Evolutionary conservation across 2,888 invertebrate genomes (phyloP), one percentile per base, ranked within the genome.

Genomic region (Ellobium chinense): DNA sequence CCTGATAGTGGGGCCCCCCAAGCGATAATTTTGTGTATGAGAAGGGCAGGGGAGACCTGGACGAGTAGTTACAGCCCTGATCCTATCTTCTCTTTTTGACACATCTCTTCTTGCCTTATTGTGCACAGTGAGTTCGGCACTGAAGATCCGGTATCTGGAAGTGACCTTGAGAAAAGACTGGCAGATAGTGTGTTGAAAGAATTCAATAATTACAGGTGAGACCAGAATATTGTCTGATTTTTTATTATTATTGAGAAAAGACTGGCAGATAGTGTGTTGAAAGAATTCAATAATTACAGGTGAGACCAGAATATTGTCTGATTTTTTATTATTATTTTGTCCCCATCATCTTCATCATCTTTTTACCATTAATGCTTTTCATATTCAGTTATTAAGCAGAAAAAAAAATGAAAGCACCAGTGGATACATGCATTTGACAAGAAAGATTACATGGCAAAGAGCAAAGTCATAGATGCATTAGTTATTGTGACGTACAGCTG

Each of bases 91-190:
- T 60, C 9, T 60, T 60, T 60, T 60, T 60, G n/a, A 60, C n/a
- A n/a, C n/a, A n/a, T n/a, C n/a, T n/a, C n/a, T n/a, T n/a, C n/a
- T n/a, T n/a, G 21, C 18, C 31, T 5, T 63, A 29, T 36, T 46
- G 31, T n/a, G 7, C 46, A 3, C 69, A 77, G 77, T 29, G 60
- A 77, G 21, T 68, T 37, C 60, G 77, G 77, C 18, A n/a, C 9
- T 3, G 37, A 77, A 1, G 77, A 77, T n/a, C 69, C 77, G 14
- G 68, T 68, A 36, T 58, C 68, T 21, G 60, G 77, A 14, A 68
- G 68, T 60, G 58, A 56, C 2, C 24, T 31, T 2, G 77, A 77
- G 46, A 36, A 27, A 58, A 54, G 60, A 39, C 27, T 77, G 69
- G 37, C 68, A 9, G 9, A 27, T 36, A 60, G n/a, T 21, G 69